Evolutionary conservation across 2,888 invertebrate genomes (phyloP), one percentile per base, ranked within the genome.

Genomic region (Apamea epomidion): DNA sequence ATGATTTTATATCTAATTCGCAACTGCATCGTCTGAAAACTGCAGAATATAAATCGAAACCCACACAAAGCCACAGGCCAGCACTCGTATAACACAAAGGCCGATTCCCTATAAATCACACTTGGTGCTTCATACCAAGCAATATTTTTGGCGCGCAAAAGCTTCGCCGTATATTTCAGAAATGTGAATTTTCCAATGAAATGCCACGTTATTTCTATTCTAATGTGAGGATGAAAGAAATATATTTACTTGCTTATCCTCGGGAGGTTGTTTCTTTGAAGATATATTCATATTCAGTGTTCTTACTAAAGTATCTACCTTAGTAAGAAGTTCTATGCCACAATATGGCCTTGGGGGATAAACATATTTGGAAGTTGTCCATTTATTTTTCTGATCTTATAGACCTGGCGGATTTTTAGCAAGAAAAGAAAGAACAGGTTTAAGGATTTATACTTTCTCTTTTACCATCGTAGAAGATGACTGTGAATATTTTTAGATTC

Each of bases 131-230:
- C 84, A 85, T 83, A 84, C 70, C 74, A 54, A 71, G 88, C 90
- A 83, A 90, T 89, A 89, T 90, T 88, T 90, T 90, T 87, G 83
- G 81, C 77, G 87, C 75, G 84, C 79, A 81, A 88, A 89, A 87
- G 81, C 90, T 87, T 80, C 54, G 80, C 87, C 51, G 83, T 87
- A 88, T 89, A 89, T 89, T 85, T 83, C 85, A 80, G 87, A 90
- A 88, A 89, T 88, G 85, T 85, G 90, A 89, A 88, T 74, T 89
- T 84, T 81, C 79, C 88, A 85, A 89, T 89, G 87, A 83, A 81
- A 88, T 85, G 82, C 84, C 81, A 88, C 87, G 81, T 81, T 88
- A 90, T 89, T 88, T 89, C 87, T 85, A 85, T 89, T 83, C 85
- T 90, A 88, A 90, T 90, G 75, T 78, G 75, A 51, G 73, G 68